phyloP scores from a whole-genome alignment of 2,113 vertebrate species.

The Lasiurus borealis region DNA sequence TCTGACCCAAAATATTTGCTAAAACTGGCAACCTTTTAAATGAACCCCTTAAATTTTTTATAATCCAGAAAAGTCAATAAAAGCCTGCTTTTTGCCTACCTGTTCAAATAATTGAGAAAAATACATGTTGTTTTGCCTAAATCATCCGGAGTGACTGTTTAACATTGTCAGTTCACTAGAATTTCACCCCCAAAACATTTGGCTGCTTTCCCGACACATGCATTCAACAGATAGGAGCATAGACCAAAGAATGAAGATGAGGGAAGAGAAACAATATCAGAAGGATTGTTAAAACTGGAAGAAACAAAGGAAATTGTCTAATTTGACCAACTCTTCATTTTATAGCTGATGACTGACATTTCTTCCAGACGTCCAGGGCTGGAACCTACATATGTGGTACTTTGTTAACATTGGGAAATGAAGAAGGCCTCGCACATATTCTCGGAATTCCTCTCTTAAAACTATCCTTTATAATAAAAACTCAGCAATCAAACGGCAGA shows the following conservation, averaged over 20 bases:
- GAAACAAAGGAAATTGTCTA: not conserved
- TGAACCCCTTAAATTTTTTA: not conserved
- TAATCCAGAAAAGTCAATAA: constrained; percentile 9
- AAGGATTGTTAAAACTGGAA: not conserved
- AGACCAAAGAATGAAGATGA: not conserved
- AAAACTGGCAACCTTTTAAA: not conserved
- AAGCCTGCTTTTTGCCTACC: not conserved
- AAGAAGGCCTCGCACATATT: not conserved
- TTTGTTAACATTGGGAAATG: not conserved
- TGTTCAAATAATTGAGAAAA: not conserved
- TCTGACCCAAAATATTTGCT: not conserved
- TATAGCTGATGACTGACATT: not conserved
- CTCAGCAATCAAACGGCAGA: too few species aligned
- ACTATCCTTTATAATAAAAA: too few species aligned
- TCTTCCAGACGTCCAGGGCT: not conserved
- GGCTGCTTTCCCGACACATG: not conserved
- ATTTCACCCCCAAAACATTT: not conserved
- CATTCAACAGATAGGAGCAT: not conserved
- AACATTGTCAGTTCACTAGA: not conserved
- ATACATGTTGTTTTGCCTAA: not conserved
- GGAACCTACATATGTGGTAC: not conserved
- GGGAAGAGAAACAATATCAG: not conserved
- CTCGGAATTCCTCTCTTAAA: not conserved
- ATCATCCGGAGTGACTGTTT: constrained; percentile 7
- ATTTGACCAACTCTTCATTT: not conserved